Base-by-base conservation (phyloP, 2,888 invertebrate species). In the Napeogenes inachia region DNA sequence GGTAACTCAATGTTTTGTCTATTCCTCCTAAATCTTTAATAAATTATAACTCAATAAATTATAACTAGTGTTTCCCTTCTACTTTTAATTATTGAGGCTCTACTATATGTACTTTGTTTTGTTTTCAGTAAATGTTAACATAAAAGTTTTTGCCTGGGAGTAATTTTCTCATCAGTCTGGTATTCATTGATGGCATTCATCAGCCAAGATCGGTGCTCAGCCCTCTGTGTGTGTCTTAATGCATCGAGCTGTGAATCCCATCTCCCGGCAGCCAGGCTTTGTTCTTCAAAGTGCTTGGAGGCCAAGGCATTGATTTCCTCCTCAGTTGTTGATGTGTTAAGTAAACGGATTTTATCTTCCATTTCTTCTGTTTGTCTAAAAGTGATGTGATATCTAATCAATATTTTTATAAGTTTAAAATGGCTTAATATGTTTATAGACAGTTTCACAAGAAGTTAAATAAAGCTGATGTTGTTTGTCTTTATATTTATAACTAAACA, bases 201-300 rank as follows among this genome's bases (percentile, higher is more conserved):
- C 53, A 98, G 93, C 98, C 98, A 98, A 74, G 97, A 93, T 59
- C 97, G 92, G 80, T 97, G 98, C 74, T 97, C 95, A 46, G 95
- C 92, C 62, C 95, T 93, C 86, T 98, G 98, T 54, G 95, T 95
- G 69, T 96, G 95, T 74, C 95, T 93, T 71, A 97, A 92, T 3
- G 96, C 95, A 75, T 96, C 96, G 59, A 98, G 90, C 87, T 97
- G 95, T 55, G 95, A 95, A 70, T 94, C 95, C 93, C 97, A 96
- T 71, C 96, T 94, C 12, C 96, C 96, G 60, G 95, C 95, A n/a
- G 96, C 91, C 73, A 97, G 89, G 73, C 96, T 94, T 77, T 96
- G 96, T 67, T 95, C 94, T 74, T 95, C 95, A 75, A 96, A 96
- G 80, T 97, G 97, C 68, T 93, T 91, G 0, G 94, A 93, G 0